Base-by-base conservation (phyloP, 2,113 vertebrate genomes). In the Nannospalax galili region DNA sequence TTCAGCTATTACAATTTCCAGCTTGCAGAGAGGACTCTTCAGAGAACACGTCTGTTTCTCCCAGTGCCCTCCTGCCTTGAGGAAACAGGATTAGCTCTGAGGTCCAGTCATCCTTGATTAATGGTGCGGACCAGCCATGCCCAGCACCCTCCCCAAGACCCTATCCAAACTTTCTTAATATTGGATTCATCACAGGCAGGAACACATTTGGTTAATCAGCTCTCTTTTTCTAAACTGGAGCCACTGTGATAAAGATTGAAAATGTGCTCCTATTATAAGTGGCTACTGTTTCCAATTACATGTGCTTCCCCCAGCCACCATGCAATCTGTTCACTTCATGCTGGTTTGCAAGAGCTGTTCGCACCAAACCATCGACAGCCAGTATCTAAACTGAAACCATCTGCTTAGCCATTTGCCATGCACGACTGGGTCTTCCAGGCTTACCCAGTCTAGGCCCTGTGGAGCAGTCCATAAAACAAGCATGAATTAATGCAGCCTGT, bases 321-420 rank as follows among this genome's bases (percentile, higher is more conserved):
- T 94, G 58, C 88, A 97, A 98, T 96, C 28, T 67, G 92, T n/a
- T 77, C 77, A 75, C 95, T 97, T 96, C 90, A 78, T 96, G 81
- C 64, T 92, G 7, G 95, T 95, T 97, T 97, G 56, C 78, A 95
- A 64, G 84, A 84, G 88, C 20, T 67, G 65, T 97, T 97, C 94
- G 2, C 92, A 97, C 89, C 84, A 97, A 94, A 93, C 91, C 85
- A 96, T 79, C 73, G 94, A 69, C 80, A 97, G n/a, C 65, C 96
- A 95, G 92, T 97, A 98, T 97, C 97, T 98, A 98, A 98, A 98
- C 94, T 91, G 85, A 94, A 58, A 97, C 81, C 80, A 97, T 69
- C 95, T 96, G 92, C 37, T 45, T 75, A 64, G 84, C 91, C 95
- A 93, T 97, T 97, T 97, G 94, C 97, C 97, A 97, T 96, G 97